Base-by-base conservation (phyloP, 2,797 vertebrate genomes). In the Glossophaga mutica region DNA sequence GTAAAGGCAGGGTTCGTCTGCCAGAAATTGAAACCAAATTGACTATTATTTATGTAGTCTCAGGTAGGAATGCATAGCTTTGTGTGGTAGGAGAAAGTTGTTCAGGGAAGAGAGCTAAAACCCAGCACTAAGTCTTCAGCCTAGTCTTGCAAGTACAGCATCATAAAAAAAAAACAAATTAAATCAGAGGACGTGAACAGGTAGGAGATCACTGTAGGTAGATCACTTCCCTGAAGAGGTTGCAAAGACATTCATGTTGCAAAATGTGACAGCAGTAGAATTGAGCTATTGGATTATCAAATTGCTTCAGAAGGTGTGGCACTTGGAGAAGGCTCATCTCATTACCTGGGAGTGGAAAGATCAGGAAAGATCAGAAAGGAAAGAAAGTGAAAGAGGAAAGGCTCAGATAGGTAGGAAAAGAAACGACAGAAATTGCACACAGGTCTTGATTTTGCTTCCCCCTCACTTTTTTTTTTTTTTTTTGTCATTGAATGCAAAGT, bases 11-110 rank as follows among this genome's bases (percentile, higher is more conserved):
- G 22, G 87, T 73, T 89, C 93, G 79, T 76, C 84, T 83, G 24
- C 71, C 50, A 39, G 76, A 37, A 93, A 94, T 62, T 83, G 89
- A 96, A 96, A 90, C 62, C 91, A 88, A 94, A 96, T 86, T 95
- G 83, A 82, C 76, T 95, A 79, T 95, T 92, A 97, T 95, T 95
- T 96, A 94, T 89, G 81, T 44, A 94, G 77, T 88, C 29, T 42
- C 52, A 79, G 57, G 29, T 82, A 81, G 48, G 48, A 91, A n/a
- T 79, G 19, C 19, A 48, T 37, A 59, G n/a, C 19, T 85, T 87
- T 90, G 39, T 39, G 37, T 26, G 18, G 34, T 34, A 77, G 42
- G 3, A 29, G 12, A 85, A 81, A 91, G n/a, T n/a, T 76, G 37
- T 46, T 93, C 68, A 70, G 77, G 76, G 81, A 59, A 79, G n/a